Evolutionary conservation across 1,140 invertebrate genomes (phyloP).

Genomic region (Drosophila parabipectinata): DNA sequence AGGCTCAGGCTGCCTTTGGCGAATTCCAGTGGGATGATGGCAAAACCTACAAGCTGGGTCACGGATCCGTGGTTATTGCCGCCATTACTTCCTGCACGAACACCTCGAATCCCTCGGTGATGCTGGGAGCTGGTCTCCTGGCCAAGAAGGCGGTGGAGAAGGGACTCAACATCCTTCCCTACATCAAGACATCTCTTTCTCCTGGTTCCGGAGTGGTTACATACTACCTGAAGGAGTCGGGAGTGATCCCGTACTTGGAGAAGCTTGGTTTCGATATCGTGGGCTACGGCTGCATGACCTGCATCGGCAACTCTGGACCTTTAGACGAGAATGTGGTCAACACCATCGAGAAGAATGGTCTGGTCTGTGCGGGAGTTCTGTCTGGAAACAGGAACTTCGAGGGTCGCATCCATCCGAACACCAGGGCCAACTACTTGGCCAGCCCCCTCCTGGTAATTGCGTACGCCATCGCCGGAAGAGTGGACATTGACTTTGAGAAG

Average conservation of each 20-base stretch:
- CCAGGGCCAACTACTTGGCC: constrained; percentile 97
- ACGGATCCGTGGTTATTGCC: constrained; percentile 98
- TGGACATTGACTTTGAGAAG: constrained; percentile 97
- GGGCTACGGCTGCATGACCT: constrained; percentile 99
- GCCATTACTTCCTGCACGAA: constrained; percentile 99
- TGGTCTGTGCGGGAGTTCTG: constrained; percentile 97
- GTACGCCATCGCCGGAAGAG: constrained; percentile 97
- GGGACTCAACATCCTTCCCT: constrained; percentile 94
- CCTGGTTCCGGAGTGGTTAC: constrained; percentile 99
- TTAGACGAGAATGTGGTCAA: constrained; percentile 95
- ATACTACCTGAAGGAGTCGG: constrained; percentile 94
- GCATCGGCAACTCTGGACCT: constrained; percentile 98
- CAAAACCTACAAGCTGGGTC: constrained; percentile 92
- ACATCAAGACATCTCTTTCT: constrained; percentile 98
- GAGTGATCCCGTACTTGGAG: constrained; percentile 93
- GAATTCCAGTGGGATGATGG: constrained; percentile 93
- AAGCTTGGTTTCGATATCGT: constrained; percentile 96
- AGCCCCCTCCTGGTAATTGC: constrained; percentile 98
- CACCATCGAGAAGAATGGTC: constrained; percentile 97
- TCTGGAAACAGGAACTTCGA: constrained; percentile 99
- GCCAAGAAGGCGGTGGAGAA: constrained; percentile 97
- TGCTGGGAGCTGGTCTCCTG: constrained; percentile 96
- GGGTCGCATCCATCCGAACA: constrained; percentile 97
- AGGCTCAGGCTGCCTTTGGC: constrained; percentile 88
- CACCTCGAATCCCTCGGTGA: constrained; percentile 98